Evolutionary conservation across 2,888 invertebrate genomes (phyloP).

Genomic region (Mythimna lalbum): DNA sequence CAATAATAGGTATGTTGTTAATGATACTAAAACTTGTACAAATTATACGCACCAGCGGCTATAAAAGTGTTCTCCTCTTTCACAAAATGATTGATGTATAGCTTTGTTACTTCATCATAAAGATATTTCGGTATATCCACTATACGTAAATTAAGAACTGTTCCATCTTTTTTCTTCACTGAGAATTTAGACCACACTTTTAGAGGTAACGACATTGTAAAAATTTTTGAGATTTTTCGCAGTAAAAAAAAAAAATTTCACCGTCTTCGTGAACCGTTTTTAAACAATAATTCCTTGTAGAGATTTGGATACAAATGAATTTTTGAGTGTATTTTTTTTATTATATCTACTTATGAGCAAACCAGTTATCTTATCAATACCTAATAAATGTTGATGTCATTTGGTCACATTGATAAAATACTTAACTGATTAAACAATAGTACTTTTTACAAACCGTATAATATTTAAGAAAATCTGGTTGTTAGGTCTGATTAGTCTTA

Average conservation of each 20-base stretch:
- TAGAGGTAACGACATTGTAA: constrained; percentile 14
- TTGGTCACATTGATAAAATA: background rate
- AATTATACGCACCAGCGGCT: constrained; percentile 56
- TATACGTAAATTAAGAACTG: constrained; percentile 56
- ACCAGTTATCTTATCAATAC: constrained; percentile 29
- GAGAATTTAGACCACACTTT: constrained; percentile 58
- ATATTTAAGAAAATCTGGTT: background rate
- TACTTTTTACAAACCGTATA: background rate
- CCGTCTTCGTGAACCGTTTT: background rate
- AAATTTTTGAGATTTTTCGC: background rate
- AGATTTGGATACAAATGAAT: background rate
- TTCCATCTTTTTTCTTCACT: constrained; percentile 35
- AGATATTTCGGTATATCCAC: constrained; percentile 60
- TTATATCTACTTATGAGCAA: background rate
- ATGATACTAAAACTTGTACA: background rate
- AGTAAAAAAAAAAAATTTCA: constrained; percentile 14
- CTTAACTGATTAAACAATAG: background rate
- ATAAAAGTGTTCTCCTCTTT: constrained; percentile 57
- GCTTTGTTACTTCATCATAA: constrained; percentile 48
- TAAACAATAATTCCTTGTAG: background rate
- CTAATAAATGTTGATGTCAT: background rate
- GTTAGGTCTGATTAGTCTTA: background rate
- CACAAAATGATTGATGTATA: constrained; percentile 56
- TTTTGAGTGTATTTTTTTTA: background rate
- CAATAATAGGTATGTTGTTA: background rate